Percentiles rank a stretch among this genome's conserved stretches.
Conservation (phyloP, 2,888 invertebrate genomes). For the Athetis lepigone region DNA sequence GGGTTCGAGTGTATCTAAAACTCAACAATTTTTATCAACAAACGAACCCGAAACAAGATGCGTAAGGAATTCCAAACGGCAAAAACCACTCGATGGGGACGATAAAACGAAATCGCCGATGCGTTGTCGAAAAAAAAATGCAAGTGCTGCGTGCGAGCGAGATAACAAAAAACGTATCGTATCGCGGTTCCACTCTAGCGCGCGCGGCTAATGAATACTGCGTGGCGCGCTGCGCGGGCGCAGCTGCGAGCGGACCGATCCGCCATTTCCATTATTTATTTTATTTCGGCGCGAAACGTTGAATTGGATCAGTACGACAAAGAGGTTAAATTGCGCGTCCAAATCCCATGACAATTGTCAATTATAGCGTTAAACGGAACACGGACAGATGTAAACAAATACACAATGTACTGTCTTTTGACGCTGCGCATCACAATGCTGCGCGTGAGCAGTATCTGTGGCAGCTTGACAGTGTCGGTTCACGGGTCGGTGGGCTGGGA, state of each 20-base stretch:
- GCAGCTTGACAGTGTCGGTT: conserved; percentile 57
- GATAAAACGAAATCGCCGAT: conserved; percentile 90
- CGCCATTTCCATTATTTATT: conserved; percentile 89
- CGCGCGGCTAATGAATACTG: conserved; percentile 85
- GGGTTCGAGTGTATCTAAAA: conserved; percentile 67
- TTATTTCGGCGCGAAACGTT: conserved; percentile 88
- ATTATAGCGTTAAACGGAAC: conserved; percentile 81
- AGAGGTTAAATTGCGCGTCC: conserved; percentile 89
- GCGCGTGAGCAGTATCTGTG: conserved; percentile 64
- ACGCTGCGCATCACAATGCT: conserved; percentile 66
- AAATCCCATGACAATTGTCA: conserved; percentile 88
- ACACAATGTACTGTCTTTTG: conserved; percentile 74
- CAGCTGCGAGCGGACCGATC: conserved; percentile 84
- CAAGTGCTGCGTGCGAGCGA: conserved; percentile 87
- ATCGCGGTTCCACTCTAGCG: conserved; percentile 89
- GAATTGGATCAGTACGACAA: conserved; percentile 89
- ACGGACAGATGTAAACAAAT: conserved; percentile 89
- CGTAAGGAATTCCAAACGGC: conserved; percentile 87
- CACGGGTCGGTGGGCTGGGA: conserved; percentile 54
- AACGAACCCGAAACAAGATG: conserved; percentile 84
- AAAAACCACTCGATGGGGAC: conserved; percentile 88
- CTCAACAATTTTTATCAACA: conserved; percentile 69
- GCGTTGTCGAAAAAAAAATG: conserved; percentile 87
- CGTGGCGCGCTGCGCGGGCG: conserved; percentile 79
- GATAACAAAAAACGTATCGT: conserved; percentile 88